phyloP scores from a whole-genome alignment of 2,888 invertebrate species.

The Cataglyphis altisquamis region DNA sequence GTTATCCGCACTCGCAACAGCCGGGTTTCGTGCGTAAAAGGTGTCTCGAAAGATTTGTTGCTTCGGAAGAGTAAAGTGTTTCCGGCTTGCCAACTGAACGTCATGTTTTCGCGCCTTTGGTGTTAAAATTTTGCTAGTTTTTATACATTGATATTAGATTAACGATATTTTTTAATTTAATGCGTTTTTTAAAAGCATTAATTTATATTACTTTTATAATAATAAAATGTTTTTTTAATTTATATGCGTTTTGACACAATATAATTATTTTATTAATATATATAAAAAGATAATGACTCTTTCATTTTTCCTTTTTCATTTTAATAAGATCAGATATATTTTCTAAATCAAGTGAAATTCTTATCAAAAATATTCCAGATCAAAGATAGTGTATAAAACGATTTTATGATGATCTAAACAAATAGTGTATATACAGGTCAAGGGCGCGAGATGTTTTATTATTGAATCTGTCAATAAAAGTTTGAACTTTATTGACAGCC shows the following conservation, averaged over 20 bases:
- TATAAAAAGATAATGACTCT: neutral
- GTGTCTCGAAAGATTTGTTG: conserved; percentile 69
- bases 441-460: conserved; percentile 55
- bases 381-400: neutral
- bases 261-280: neutral
- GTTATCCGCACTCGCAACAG: conserved; percentile 59
- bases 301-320: neutral
- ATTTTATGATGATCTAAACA: conserved; percentile 41
- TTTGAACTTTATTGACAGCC: conserved; percentile 30
- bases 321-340: neutral
- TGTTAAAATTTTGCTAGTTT: neutral
- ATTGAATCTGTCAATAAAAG: conserved; percentile 38
- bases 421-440: conserved; percentile 58
- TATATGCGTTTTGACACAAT: neutral
- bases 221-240: neutral
- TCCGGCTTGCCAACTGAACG: conserved; percentile 64
- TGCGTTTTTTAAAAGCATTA: neutral
- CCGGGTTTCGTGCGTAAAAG: conserved; percentile 64
- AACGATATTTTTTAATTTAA: neutral
- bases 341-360: neutral
- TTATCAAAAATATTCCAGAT: neutral
- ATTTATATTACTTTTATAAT: neutral
- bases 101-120: conserved; percentile 61
- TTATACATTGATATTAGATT: neutral
- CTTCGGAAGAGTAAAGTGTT: conserved; percentile 66